Percentiles rank a stretch among this genome's conserved stretches.
Evolutionary conservation across 2,113 vertebrate genomes (phyloP).

Genomic region (Etheostoma cragini): DNA sequence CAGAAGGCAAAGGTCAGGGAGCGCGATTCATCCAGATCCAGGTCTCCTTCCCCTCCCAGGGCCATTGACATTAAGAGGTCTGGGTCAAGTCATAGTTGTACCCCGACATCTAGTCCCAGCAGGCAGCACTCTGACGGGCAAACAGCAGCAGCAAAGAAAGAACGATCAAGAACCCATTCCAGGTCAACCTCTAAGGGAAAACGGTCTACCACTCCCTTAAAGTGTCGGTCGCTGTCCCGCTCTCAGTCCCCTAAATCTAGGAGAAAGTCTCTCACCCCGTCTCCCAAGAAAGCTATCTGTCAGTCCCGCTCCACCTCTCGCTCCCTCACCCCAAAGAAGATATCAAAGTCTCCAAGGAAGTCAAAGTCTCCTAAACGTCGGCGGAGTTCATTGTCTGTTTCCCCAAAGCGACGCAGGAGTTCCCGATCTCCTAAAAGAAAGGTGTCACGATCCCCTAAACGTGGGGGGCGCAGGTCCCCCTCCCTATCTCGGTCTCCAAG

Average conservation of each 20-base stretch:
- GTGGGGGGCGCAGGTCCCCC: constrained; percentile 61
- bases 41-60: constrained; percentile 69
- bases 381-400: constrained; percentile 61
- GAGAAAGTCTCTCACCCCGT: constrained; percentile 64
- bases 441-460: constrained; percentile 71
- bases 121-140: constrained; percentile 43
- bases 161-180: constrained; percentile 56
- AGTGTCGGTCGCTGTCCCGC: constrained; percentile 55
- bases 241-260: constrained; percentile 68
- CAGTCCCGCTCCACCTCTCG: constrained; percentile 69
- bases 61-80: constrained; percentile 56
- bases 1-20: constrained; percentile 81
- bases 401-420: constrained; percentile 66
- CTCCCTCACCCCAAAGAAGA: constrained; percentile 75
- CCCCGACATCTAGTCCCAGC: constrained; percentile 61
- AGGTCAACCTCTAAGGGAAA: constrained; percentile 67
- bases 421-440: constrained; percentile 68
- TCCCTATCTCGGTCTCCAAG: constrained; percentile 75
- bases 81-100: constrained; percentile 71
- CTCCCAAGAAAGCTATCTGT: constrained; percentile 47
- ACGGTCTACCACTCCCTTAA: constrained; percentile 57
- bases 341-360: constrained; percentile 77
- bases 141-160: constrained; percentile 31
- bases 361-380: constrained; percentile 76
- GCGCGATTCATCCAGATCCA: constrained; percentile 69